Conservation (phyloP, 2,888 invertebrate genomes). For the Callyntrura sp. region DNA sequence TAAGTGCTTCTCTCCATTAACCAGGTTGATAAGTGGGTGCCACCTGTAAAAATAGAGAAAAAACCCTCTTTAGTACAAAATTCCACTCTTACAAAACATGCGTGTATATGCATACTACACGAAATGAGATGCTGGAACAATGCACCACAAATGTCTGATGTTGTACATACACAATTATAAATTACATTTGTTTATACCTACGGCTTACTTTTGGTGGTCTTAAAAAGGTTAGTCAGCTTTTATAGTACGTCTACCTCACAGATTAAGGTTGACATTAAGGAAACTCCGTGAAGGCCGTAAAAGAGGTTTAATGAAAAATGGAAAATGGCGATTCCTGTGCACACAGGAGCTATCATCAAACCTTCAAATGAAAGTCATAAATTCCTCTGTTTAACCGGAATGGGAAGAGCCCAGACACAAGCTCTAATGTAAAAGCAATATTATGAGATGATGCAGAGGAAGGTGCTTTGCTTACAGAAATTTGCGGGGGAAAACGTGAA, state of each 20-base stretch:
- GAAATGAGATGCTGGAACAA: background rate
- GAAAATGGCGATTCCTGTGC: constrained; percentile 29
- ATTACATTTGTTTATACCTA: background rate
- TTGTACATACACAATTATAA: constrained; percentile 22
- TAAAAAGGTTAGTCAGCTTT: background rate
- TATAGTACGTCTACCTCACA: background rate
- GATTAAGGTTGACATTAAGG: constrained; percentile 42
- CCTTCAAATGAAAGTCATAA: constrained; percentile 54
- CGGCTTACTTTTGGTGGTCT: background rate
- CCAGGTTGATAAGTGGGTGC: constrained; percentile 83
- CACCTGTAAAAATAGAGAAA: constrained; percentile 77
- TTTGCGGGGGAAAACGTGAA: background rate
- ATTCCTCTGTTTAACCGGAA: constrained; percentile 36
- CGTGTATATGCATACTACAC: background rate
- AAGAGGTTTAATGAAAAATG: constrained; percentile 49
- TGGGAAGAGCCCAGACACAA: constrained; percentile 15
- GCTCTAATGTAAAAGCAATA: background rate
- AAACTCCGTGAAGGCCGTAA: constrained; percentile 20
- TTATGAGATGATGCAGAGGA: background rate
- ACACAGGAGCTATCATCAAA: constrained; percentile 44
- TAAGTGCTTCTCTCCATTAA: constrained; percentile 80
- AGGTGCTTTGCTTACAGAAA: background rate
- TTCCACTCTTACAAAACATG: background rate
- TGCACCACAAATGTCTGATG: background rate
- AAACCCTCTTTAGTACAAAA: background rate